Base-by-base conservation (phyloP, 2,113 vertebrate species). In the Panurus biarmicus region DNA sequence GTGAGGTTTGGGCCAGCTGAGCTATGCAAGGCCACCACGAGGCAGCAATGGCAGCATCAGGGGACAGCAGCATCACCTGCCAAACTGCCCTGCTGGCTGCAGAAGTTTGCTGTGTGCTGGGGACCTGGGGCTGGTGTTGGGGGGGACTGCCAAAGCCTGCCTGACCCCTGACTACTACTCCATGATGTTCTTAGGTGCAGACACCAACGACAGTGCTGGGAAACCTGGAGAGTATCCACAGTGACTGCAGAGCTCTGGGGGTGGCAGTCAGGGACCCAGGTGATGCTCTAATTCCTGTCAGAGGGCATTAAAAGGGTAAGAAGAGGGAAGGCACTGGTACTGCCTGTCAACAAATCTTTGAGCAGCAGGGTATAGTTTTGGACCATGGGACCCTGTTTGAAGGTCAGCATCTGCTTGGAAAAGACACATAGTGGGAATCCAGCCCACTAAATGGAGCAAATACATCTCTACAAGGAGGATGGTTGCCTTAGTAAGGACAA, bases 21-120 rank as follows among this genome's bases (percentile, higher is more conserved):
- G 28, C 20, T 3, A 4, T 2, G 4, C 11, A 31, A 48, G 36
- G 38, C 10, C 54, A 62, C 7, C 25, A 6, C 0, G 2, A 50
- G 35, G 21, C 75, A 72, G 53, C 8, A 15, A n/a, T 18, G 47
- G 64, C 28, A 15, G 26, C 1, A 61, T 42, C 16, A 42, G 35
- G 24, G 51, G 18, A 42, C 18, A 44, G 56, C 3, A 2, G 24
- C 51, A 83, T 25, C 20, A 5, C 11, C 14, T 54, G 33, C 20
- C 56, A 47, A 1, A n/a, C 42, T 12, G 19, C 18, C 17, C 33
- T 11, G 12, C 4, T 25, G 7, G 23, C 45, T 69, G 29, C 45
- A 65, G 26, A 61, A 36, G 19, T 17, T n/a, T 42, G 11, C 61
- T 78, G 20, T 2, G 1, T 19, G 16, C 36, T 60, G 36, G 29